Base-by-base conservation (phyloP, 2,113 vertebrate species). In the Sialia sialis region DNA sequence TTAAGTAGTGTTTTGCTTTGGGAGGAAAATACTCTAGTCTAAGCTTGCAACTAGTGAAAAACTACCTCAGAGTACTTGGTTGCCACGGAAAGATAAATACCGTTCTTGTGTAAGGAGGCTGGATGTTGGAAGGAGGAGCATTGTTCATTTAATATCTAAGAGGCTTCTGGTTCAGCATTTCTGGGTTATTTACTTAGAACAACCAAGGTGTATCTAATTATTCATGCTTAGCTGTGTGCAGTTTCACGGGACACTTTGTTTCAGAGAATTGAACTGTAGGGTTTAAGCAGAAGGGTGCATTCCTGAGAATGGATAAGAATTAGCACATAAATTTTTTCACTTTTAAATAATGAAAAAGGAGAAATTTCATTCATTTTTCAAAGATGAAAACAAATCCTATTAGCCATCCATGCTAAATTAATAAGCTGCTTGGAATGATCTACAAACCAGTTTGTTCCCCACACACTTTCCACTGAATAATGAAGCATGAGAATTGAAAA, bases 301-400 rank as follows among this genome's bases (percentile, higher is more conserved):
- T 92, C 55, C 34, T 75, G n/a, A 78, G 77, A 39, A 52, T 64
- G 74, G 41, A 5, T 78, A 46, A 75, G 67, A 91, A 93, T 63
- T 82, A 73, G 21, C 30, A 58, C 48, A 22, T 78, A 64, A 70
- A 55, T 94, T 91, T 89, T 80, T 36, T 88, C 39, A n/a, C n/a
- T 85, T 91, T 94, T 90, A 73, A 96, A 92, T 95, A 93, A 76
- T 48, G 82, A 91, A 94, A 96, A 94, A 93, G 76, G 64, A 89
- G 63, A 67, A n/a, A 49, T 76, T 94, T 96, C 70, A 79, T 95
- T 88, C 79, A 87, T 96, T 96, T 97, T 96, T 95, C 92, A 92
- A 88, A 87, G 80, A 96, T 91, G 95, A 96, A 98, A 97, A 97
- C 91, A 96, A 97, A 95, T 92, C 93, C 63, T 88, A 91, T 97